phyloP scores from a whole-genome alignment of 2,888 invertebrate species.

The Lasioglossum figueresi region DNA sequence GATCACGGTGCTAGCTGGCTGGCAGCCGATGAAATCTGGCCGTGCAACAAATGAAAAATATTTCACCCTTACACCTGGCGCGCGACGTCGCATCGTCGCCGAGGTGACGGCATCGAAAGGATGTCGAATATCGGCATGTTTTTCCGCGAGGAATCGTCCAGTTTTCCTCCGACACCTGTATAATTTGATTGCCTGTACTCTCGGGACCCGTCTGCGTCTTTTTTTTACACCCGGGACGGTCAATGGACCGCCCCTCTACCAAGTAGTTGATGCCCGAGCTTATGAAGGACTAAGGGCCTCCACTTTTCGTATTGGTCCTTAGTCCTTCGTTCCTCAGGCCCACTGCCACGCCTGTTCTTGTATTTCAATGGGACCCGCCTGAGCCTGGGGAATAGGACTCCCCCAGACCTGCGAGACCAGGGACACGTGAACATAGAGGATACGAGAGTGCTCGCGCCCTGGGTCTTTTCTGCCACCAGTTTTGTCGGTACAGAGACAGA shows the following conservation, averaged over 20 bases:
- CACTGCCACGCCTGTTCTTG: no score
- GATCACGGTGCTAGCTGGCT: constrained; percentile 27
- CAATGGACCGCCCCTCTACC: no score
- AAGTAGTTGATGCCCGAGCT: no score
- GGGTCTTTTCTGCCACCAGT: no score
- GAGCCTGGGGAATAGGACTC: constrained; percentile 23
- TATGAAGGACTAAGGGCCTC: no score
- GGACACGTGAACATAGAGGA: constrained; percentile 23
- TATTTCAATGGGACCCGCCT: no score
- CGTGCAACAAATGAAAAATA: constrained; percentile 16
- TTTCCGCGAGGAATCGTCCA: neutral
- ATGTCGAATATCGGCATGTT: constrained; percentile 1
- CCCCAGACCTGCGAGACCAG: constrained; percentile 12
- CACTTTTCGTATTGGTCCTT: no score
- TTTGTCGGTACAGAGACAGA: no score
- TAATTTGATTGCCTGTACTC: constrained; percentile 54
- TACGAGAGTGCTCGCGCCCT: no score
- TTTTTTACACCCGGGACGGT: no score
- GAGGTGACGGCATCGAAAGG: neutral
- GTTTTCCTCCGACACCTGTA: neutral
- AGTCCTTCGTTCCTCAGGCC: no score
- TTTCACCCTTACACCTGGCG: neutral
- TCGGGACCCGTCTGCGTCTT: neutral
- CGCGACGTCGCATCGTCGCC: neutral
- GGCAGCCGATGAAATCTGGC: neutral